These are phyloP conservation scores for Chirona hameri DNA, from an alignment of 2,888 invertebrate species.

Conservation along the genomic window DNA sequence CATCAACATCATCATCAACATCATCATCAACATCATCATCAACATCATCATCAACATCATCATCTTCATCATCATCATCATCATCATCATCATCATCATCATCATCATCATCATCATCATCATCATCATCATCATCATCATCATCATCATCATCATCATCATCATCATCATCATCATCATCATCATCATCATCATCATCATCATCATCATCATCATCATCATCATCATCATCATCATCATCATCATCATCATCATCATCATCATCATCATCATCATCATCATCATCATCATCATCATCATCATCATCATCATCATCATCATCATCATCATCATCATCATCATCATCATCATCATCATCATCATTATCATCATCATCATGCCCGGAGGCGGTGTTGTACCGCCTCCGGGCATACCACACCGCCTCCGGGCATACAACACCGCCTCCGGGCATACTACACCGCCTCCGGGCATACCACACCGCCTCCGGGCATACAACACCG, in stretches of 20 bases:
- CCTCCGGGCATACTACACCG: too few species aligned
- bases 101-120: slow-evolving; percentile 22
- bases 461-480: too few species aligned
- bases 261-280: slow-evolving; percentile 22
- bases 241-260: slow-evolving; percentile 22
- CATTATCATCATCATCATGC: slow-evolving; percentile 22
- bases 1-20: too few species aligned
- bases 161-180: slow-evolving; percentile 22
- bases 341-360: slow-evolving; percentile 22
- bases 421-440: too few species aligned
- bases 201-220: slow-evolving; percentile 22
- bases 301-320: slow-evolving; percentile 22
- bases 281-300: slow-evolving; percentile 22
- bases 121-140: slow-evolving; percentile 22
- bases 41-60: neutral
- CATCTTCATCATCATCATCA: slow-evolving; percentile 10
- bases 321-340: slow-evolving; percentile 22
- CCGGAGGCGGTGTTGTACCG: too few species aligned
- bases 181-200: slow-evolving; percentile 22
- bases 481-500: too few species aligned
- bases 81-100: slow-evolving; percentile 22
- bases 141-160: slow-evolving; percentile 22
- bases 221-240: slow-evolving; percentile 22
- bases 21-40: too few species aligned
- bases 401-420: too few species aligned